Percentiles rank a stretch among this genome's conserved stretches.
phyloP scores from a whole-genome alignment of 2,888 invertebrate genomes.

The Nebria brevicollis region DNA sequence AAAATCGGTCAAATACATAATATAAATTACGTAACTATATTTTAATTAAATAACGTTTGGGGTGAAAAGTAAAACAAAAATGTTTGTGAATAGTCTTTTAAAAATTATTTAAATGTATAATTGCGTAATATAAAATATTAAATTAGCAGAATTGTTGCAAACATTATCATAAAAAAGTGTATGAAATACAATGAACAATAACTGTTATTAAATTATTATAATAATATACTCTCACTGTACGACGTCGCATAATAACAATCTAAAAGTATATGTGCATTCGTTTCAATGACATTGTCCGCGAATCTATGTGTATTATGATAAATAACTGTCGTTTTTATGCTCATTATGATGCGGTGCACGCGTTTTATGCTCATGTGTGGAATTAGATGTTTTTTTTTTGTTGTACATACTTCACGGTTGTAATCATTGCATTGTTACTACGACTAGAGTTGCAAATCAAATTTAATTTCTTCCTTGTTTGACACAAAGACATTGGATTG shows the following conservation, averaged over 20 bases:
- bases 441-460: background rate
- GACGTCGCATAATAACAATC: background rate
- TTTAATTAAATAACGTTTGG: no score
- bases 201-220: background rate
- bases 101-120: no score
- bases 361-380: background rate
- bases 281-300: background rate
- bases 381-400: background rate
- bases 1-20: no score
- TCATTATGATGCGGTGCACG: background rate
- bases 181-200: background rate
- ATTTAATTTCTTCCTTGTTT: background rate
- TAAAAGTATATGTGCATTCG: background rate
- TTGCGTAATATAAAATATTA: background rate
- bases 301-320: background rate
- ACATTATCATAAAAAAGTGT: background rate
- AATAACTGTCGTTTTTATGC: background rate
- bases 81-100: no score
- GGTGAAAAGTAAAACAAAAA: no score
- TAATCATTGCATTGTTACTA: background rate
- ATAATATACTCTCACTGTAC: background rate
- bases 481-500: background rate
- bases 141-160: background rate
- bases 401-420: background rate
- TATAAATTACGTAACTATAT: no score